These are phyloP conservation scores for Drosophila grimshawi DNA, from an alignment of 1,140 invertebrate genomes.

Conservation along the genomic window DNA sequence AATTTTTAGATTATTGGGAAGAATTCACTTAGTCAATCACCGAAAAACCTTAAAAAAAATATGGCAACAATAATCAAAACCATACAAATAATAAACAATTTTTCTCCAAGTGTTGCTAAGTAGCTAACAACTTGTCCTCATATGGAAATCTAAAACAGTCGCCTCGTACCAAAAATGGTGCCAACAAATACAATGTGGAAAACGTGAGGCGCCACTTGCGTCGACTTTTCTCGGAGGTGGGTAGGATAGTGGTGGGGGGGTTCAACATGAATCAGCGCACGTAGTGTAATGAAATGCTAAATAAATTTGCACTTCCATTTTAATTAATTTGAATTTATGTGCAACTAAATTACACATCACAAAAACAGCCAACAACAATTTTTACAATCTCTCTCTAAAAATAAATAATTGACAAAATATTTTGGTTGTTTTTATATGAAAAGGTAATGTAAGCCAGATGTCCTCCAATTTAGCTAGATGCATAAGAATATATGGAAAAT, in stretches of 20 bases:
- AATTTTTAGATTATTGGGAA: too few relatives aligned
- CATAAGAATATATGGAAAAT: slow-evolving; percentile 1
- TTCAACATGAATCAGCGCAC: slow-evolving; percentile 59
- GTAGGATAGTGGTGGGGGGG: not conserved
- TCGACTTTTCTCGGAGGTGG: slow-evolving; percentile 6
- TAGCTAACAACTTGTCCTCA: slow-evolving; percentile 32
- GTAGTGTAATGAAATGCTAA: slow-evolving; percentile 71
- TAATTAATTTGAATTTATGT: slow-evolving; percentile 81
- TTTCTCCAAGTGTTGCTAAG: not conserved
- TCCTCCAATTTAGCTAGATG: slow-evolving; percentile 62
- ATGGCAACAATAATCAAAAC: too few relatives aligned
- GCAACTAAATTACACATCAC: slow-evolving; percentile 72
- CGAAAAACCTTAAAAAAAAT: too few relatives aligned
- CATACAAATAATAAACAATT: not conserved
- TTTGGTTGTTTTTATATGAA: slow-evolving; percentile 64
- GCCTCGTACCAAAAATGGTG: slow-evolving; percentile 52
- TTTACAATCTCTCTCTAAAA: slow-evolving; percentile 55
- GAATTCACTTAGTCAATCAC: too few relatives aligned
- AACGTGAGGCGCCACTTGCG: slow-evolving; percentile 78
- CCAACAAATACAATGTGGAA: slow-evolving; percentile 16
- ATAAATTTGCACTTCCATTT: slow-evolving; percentile 82
- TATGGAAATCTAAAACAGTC: slow-evolving; percentile 58
- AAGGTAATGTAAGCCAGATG: slow-evolving; percentile 79
- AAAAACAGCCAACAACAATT: slow-evolving; percentile 40
- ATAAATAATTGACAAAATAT: slow-evolving; percentile 77